Base-by-base conservation (phyloP, 2,797 vertebrate genomes). In the Delichon dasypus region DNA sequence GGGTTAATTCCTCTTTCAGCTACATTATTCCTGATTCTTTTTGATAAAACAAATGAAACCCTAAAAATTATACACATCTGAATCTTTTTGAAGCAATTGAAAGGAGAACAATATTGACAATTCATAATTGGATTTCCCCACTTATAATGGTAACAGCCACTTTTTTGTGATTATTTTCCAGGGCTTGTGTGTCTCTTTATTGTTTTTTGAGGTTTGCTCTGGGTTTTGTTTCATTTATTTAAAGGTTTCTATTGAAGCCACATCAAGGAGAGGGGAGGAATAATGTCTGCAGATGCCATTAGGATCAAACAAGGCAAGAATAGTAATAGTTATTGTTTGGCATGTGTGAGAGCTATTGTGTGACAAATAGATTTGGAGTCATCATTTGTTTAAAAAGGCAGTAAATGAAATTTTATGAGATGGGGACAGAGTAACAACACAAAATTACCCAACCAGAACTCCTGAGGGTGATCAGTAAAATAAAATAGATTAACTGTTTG, bases 301-400 rank as follows among this genome's bases (percentile, higher is more conserved):
- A 92, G 48, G 60, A 93, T 96, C 88, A 94, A 96, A 95, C 90
- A 89, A 96, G 84, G 81, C 88, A 87, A 55, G 88, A 94, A 96
- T 92, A 88, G 88, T 95, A 90, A 88, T 91, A 92, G 79, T 83
- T 93, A 89, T 85, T 92, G 92, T 95, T 96, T 95, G 94, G 88
- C 86, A 73, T 89, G 79, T 96, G 90, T 91, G 88, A 94, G 61
- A 95, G 89, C 84, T 90, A 92, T 88, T 93, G 95, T 97, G 93
- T 96, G 93, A 97, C 96, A 95, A 97, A 97, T 95, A 97, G 96
- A 97, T 96, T 97, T 96, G 89, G 76, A 97, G 93, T 91, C 93
- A 97, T 97, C 91, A 94, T 96, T 97, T 97, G 97, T 94, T 97
- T 97, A 97, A 97, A 97, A 97, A 96, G 96, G 95, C 96, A 97